These are phyloP conservation scores for Odiellus spinosus DNA, from an alignment of 2,888 invertebrate species.

Conservation along the genomic window DNA sequence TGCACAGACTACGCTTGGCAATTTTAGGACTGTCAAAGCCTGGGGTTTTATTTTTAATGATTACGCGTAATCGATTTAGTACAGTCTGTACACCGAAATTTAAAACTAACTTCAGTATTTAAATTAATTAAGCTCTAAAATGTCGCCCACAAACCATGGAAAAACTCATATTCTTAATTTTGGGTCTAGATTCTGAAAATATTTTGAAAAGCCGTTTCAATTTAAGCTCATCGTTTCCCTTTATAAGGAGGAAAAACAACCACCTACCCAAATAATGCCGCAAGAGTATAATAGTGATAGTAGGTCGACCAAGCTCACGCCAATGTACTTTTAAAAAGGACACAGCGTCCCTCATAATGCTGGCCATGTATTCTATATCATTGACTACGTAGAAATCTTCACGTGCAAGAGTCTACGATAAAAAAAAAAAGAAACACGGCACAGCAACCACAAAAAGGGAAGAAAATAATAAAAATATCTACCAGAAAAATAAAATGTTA, in stretches of 20 bases:
- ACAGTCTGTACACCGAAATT: too few relatives aligned
- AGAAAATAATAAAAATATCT: not conserved
- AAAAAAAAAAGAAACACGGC: constrained; percentile 9
- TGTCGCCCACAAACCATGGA: too few relatives aligned
- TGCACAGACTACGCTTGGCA: too few relatives aligned
- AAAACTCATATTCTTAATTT: too few relatives aligned
- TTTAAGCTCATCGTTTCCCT: too few relatives aligned
- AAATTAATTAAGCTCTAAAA: too few relatives aligned
- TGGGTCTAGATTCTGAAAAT: too few relatives aligned
- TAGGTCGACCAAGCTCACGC: constrained; percentile 93
- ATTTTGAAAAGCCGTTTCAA: too few relatives aligned
- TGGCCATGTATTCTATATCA: constrained; percentile 93
- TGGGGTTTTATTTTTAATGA: too few relatives aligned
- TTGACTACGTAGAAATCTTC: constrained; percentile 96
- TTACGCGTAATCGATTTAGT: too few relatives aligned
- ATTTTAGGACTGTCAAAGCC: too few relatives aligned
- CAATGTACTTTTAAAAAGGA: constrained; percentile 96
- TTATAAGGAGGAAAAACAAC: not conserved
- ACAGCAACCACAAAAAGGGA: not conserved
- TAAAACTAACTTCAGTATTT: too few relatives aligned
- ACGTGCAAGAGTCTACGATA: constrained; percentile 83
- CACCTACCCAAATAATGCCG: constrained; percentile 15
- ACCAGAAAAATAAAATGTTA: not conserved
- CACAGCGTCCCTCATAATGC: constrained; percentile 90
- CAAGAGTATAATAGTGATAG: constrained; percentile 55